Conservation (phyloP, 1,140 invertebrate genomes). For the Leptinotarsa texana region DNA sequence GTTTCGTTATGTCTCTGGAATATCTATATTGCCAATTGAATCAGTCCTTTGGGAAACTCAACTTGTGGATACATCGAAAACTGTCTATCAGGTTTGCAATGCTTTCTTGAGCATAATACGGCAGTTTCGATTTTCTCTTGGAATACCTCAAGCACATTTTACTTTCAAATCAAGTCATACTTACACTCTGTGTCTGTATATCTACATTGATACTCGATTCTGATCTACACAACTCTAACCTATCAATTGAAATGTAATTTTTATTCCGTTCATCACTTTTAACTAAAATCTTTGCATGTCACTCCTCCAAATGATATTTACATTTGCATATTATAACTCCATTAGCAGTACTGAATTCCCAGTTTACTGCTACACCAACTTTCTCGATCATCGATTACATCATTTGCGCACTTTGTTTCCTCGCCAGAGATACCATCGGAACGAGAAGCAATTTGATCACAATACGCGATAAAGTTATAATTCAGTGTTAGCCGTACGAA, state of each 20-base stretch:
- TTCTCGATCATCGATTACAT: not conserved
- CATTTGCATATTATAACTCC: not conserved
- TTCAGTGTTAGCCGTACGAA: constrained; percentile 7
- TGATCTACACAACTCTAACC: not conserved
- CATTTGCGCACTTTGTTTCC: not conserved
- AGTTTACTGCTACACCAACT: not conserved
- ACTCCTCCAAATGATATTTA: not conserved
- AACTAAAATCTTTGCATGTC: not conserved
- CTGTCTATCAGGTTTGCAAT: too few relatives aligned
- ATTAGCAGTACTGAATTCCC: not conserved
- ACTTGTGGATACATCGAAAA: too few relatives aligned
- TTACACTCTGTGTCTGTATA: too few relatives aligned
- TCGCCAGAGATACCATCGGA: not conserved
- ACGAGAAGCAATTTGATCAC: constrained; percentile 5
- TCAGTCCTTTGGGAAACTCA: too few relatives aligned
- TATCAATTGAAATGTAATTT: not conserved
- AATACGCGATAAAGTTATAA: not conserved
- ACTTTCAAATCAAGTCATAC: too few relatives aligned
- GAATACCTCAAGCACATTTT: too few relatives aligned
- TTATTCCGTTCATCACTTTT: not conserved
- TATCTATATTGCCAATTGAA: too few relatives aligned
- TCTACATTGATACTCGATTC: not conserved
- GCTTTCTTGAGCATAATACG: too few relatives aligned
- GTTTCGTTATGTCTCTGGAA: too few relatives aligned
- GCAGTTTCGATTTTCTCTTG: too few relatives aligned